Conservation (phyloP, 1,140 invertebrate genomes). For the Hetaerina americana region DNA sequence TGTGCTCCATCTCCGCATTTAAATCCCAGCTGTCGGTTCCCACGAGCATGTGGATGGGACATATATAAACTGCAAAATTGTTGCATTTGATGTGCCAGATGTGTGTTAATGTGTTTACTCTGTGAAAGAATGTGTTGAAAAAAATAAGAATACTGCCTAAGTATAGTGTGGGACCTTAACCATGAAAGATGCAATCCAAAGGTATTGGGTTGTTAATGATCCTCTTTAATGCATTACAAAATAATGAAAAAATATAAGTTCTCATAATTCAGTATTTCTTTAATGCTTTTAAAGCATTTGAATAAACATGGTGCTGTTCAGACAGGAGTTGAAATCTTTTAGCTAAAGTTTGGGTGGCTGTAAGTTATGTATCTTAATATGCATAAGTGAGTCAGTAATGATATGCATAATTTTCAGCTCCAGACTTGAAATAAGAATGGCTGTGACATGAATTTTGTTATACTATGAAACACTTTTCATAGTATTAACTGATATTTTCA, state of each 20-base stretch:
- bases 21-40: background rate
- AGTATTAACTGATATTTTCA: background rate
- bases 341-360: background rate
- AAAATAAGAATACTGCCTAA: no score
- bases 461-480: background rate
- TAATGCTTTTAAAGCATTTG: no score
- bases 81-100: no score
- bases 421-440: background rate
- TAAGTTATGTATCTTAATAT: background rate
- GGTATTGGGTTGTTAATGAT: no score
- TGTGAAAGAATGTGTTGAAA: background rate
- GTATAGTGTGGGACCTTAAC: no score
- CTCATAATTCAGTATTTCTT: no score
- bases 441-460: background rate
- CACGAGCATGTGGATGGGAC: no score
- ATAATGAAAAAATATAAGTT: no score
- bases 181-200: no score
- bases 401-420: background rate
- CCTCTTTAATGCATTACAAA: no score
- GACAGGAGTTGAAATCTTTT: no score
- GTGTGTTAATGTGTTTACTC: background rate
- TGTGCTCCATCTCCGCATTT: background rate
- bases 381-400: background rate
- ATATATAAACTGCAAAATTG: no score
- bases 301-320: background rate